These are phyloP conservation scores for Hypsopygia costalis DNA, from an alignment of 2,888 invertebrate genomes.

Conservation along the genomic window DNA sequence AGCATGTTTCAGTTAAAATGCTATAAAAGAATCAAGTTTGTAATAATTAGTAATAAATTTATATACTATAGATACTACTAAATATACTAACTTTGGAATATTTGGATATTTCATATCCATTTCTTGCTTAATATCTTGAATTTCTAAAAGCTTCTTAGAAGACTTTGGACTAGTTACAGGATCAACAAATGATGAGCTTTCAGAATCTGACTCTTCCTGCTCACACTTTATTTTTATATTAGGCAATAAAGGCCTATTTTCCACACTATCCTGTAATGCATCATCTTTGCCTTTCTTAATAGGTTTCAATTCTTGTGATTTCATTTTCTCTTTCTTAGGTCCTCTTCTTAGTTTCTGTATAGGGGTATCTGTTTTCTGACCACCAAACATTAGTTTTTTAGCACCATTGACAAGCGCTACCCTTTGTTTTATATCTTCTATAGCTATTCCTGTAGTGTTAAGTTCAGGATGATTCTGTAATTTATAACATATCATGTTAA, in stretches of 20 bases:
- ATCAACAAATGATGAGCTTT: slow-evolving; percentile 71
- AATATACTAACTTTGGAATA: slow-evolving; percentile 42
- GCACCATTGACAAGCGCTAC: slow-evolving; percentile 72
- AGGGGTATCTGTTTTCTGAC: slow-evolving; percentile 51
- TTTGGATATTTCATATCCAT: slow-evolving; percentile 48
- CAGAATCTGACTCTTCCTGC: slow-evolving; percentile 66
- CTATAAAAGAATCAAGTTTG: no score
- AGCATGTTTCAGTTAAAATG: no score
- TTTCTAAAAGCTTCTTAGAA: slow-evolving; percentile 53
- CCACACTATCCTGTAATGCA: slow-evolving; percentile 36
- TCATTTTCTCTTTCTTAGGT: slow-evolving; percentile 55
- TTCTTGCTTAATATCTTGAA: slow-evolving; percentile 62
- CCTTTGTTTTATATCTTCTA: slow-evolving; percentile 82
- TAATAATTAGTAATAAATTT: no score
- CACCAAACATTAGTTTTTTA: slow-evolving; percentile 71
- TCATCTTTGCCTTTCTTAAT: slow-evolving; percentile 60
- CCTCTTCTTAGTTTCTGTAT: slow-evolving; percentile 52
- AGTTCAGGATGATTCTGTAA: slow-evolving; percentile 87
- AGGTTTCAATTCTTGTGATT: slow-evolving; percentile 37
- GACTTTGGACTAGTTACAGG: slow-evolving; percentile 64
- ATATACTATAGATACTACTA: no score
- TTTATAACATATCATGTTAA: background rate
- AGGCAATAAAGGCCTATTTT: slow-evolving; percentile 56
- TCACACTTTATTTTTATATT: slow-evolving; percentile 71
- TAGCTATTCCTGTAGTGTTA: slow-evolving; percentile 86